phyloP scores from a whole-genome alignment of 35 echinoderm and acorn worm genomes.

The Strongylocentrotus purpuratus region DNA sequence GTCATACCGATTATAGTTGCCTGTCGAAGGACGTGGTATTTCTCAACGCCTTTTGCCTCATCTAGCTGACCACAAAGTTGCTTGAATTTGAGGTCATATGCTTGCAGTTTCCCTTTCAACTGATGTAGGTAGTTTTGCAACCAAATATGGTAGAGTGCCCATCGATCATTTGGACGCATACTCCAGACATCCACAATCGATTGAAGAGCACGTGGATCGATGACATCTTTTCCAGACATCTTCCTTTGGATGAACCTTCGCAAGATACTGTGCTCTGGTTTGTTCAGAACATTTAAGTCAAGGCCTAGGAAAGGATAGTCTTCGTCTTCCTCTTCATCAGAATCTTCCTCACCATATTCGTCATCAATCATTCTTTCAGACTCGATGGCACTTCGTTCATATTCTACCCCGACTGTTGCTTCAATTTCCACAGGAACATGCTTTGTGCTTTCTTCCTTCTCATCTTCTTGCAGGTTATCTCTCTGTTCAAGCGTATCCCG shows the following conservation, averaged over 20 bases:
- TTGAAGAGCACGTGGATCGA: neutral
- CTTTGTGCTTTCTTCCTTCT: neutral
- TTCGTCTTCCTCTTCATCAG: neutral
- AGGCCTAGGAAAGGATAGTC: neutral
- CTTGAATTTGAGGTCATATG: constrained; percentile 49
- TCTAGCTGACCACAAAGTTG: constrained; percentile 48
- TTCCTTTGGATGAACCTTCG: neutral
- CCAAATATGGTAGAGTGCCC: constrained; percentile 78
- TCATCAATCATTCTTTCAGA: constrained; percentile 49
- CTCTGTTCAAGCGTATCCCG: neutral
- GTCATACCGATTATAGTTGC: constrained; percentile 86
- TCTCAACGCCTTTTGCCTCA: constrained; percentile 55
- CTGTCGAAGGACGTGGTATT: constrained; percentile 54
- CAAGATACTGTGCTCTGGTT: neutral
- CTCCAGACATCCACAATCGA: constrained; percentile 51
- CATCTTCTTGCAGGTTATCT: constrained; percentile 10
- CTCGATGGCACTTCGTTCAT: constrained; percentile 32
- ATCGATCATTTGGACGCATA: constrained; percentile 57
- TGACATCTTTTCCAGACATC: neutral
- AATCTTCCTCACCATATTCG: constrained; percentile 28
- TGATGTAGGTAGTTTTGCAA: neutral
- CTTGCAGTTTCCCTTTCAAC: neutral
- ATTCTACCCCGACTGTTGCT: constrained; percentile 33
- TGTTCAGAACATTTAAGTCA: neutral
- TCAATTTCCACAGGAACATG: neutral